Evolutionary conservation across 2,888 invertebrate genomes (phyloP), one percentile per base, ranked within the genome.

Genomic region (Morpho deidamia): DNA sequence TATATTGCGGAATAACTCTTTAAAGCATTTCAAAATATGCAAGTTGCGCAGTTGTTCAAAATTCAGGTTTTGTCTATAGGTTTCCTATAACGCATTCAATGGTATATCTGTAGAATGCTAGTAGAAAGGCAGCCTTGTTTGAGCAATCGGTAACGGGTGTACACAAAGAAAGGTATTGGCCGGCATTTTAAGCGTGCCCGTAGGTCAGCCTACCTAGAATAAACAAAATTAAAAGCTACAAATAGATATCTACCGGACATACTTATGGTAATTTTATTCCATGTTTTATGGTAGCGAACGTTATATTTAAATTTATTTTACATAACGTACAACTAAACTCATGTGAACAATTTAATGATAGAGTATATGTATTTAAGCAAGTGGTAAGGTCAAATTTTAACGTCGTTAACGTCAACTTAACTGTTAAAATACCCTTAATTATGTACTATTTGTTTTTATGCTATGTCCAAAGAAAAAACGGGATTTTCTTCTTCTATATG

Each of bases 41-140:
- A 35, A 48, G 53, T 53, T 51, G 44, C 44, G 35, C 39, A 50
- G 55, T 51, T 50, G 55, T 55, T 57, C 53, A 53, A 54, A 60
- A 60, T 60, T 47, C 51, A 59, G 60, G 59, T 62, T 62, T 11
- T 55, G 50, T 44, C 46, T 44, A 55, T 53, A 57, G 55, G 48
- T 59, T 47, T 58, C 51, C 62, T 56, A 62, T 62, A 62, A 59
- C 59, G 58, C 56, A 56, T 58, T 55, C 53, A 58, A 43, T 58
- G 51, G 44, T 51, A 39, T 56, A 55, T 59, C 47, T 55, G 51
- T 56, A 64, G 63, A 67, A 63, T 65, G 68, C 61, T 55, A 68
- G 64, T 64, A 66, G 70, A 67, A 66, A 65, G 66, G 65, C 59
- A 66, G 67, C 67, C 66, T 69, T 65, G 68, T 51, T 57, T 53